A percentile compares a stretch with the other conserved stretches of the same genome.
phyloP scores from a whole-genome alignment of 2,888 invertebrate genomes.

The Chesias legatella region DNA sequence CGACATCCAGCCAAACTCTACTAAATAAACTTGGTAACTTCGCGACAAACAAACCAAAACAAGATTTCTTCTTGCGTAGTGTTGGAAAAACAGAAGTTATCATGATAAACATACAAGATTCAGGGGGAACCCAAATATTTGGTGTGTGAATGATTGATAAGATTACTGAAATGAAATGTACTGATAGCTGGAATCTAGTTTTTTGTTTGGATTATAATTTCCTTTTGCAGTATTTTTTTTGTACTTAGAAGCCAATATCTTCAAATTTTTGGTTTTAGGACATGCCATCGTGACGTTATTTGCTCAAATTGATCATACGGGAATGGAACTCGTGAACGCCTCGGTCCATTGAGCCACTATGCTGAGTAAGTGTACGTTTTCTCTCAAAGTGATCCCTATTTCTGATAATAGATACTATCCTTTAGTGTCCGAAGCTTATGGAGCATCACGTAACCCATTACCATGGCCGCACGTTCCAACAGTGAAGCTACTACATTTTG shows the following conservation, averaged over 20 bases:
- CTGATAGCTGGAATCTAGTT: no score
- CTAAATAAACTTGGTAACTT: constrained; percentile 40
- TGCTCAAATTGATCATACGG: no score
- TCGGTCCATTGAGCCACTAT: no score
- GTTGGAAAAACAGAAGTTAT: constrained; percentile 24
- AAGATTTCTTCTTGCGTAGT: constrained; percentile 35
- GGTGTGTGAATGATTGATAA: constrained; percentile 9
- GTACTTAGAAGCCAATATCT: no score
- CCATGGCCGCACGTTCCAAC: constrained; percentile 49
- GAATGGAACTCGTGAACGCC: no score
- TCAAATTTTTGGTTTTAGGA: no score
- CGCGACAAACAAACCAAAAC: constrained; percentile 44
- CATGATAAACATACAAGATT: constrained; percentile 15
- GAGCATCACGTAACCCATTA: constrained; percentile 70
- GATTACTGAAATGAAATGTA: constrained; percentile 1
- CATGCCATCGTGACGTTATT: no score
- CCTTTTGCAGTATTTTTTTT: no score
- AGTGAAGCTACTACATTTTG: no score
- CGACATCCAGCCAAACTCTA: constrained; percentile 17
- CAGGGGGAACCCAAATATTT: constrained; percentile 4
- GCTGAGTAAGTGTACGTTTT: no score
- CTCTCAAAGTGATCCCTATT: no score
- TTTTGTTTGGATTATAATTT: no score
- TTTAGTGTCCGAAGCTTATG: background rate
- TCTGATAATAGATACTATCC: background rate